Conservation (phyloP, 2,888 invertebrate genomes). For the Koerneria pararmatus region DNA sequence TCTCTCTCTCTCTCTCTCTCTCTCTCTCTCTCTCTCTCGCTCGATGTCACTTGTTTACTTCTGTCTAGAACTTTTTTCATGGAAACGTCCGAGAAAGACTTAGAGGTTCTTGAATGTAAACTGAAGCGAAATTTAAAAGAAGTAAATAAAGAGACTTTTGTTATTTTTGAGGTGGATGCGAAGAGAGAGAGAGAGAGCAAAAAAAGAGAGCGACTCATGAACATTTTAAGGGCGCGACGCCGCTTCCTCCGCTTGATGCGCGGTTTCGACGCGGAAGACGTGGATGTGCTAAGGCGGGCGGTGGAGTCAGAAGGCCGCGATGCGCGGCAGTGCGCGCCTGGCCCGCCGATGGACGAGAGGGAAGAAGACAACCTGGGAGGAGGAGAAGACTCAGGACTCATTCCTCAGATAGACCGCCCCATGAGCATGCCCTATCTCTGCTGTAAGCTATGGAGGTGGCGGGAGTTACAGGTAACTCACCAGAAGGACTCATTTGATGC, state of each 20-base stretch:
- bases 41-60: too few species aligned
- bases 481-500: background rate
- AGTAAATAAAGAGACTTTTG: too few species aligned
- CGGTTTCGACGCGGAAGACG: slow-evolving; percentile 58
- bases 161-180: too few species aligned
- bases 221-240: slow-evolving; percentile 13
- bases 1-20: background rate
- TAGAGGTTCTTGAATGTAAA: too few species aligned
- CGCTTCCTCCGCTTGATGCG: slow-evolving; percentile 57
- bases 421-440: slow-evolving; percentile 58
- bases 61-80: too few species aligned
- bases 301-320: slow-evolving; percentile 40
- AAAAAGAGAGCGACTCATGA: too few species aligned
- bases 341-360: slow-evolving; percentile 58
- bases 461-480: slow-evolving; percentile 47
- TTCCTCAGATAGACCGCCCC: slow-evolving; percentile 57
- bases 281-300: slow-evolving; percentile 56
- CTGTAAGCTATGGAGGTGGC: slow-evolving; percentile 58
- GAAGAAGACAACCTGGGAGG: slow-evolving; percentile 42
- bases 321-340: slow-evolving; percentile 52
- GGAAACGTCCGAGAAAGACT: too few species aligned
- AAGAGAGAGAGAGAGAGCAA: too few species aligned
- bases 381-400: slow-evolving; percentile 53
- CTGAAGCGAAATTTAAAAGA: too few species aligned
- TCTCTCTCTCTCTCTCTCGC: background rate